Evolutionary conservation across 2,888 invertebrate species (phyloP), one percentile per base, ranked within the genome.

Genomic region (Noctua janthe): DNA sequence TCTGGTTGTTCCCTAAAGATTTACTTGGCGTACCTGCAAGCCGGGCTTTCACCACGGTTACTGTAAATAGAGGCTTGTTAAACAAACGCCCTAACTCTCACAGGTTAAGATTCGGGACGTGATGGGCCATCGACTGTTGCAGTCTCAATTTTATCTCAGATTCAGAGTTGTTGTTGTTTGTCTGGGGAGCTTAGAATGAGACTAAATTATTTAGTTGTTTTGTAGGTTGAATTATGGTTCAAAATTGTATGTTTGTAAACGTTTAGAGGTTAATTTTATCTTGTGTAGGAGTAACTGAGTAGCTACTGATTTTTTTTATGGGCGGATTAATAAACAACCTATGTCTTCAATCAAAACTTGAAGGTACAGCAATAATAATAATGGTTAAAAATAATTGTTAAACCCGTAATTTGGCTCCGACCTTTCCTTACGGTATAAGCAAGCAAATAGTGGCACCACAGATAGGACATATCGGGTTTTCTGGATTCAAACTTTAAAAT

Each of bases 41-140:
- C 29, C 49, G 54, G 43, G 86, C 82, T 86, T 74, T 87, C 84
- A 76, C 82, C 76, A 82, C 73, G 29, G 84, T 88, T 75, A 73
- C 88, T 82, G 89, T 89, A 88, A 89, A 91, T 89, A 89, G 85
- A 83, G 88, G 83, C 89, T 91, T 87, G 91, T 91, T 91, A 90
- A 88, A 89, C 86, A 89, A 89, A 90, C 90, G 85, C 83, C 54
- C 82, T 51, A 88, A 88, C 87, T 84, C 82, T 75, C 71, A 39
- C 78, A 78, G 84, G 84, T 85, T 88, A 85, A 86, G 82, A 86
- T 88, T 85, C 71, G 77, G 83, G 72, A 91, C 91, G 91, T 92
- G 91, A 90, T 83, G 77, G 62, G 77, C 74, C 67, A 76, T 73
- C 66, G 78, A 82, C 70, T 82, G 78, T 79, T 80, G 78, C 67